Conservation (phyloP, 2,113 vertebrate species). For the Erythrolamprus reginae region DNA sequence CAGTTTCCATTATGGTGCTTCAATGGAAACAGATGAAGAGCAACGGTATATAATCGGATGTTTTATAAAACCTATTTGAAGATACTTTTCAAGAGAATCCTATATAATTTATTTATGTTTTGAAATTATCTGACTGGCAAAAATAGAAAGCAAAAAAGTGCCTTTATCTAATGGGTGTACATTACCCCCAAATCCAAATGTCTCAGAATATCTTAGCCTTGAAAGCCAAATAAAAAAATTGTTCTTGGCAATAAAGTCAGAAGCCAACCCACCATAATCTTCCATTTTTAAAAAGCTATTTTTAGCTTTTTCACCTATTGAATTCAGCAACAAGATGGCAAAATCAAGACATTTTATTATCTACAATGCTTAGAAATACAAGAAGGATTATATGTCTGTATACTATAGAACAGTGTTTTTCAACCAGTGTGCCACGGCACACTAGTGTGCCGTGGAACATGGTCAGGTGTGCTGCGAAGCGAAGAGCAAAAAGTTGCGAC, state of each 20-base stretch:
- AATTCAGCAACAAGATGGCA: background rate
- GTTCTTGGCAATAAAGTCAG: background rate
- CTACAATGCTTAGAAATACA: background rate
- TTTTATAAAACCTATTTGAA: slow-evolving; percentile 10
- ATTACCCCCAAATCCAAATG: background rate
- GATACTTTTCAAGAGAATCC: background rate
- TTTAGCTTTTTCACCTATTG: background rate
- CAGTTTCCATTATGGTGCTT: slow-evolving; percentile 65
- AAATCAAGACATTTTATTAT: background rate
- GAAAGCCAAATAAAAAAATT: background rate
- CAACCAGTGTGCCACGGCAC: no score
- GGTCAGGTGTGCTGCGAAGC: no score
- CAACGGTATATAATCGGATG: slow-evolving; percentile 55
- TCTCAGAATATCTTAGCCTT: background rate
- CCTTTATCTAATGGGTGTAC: background rate
- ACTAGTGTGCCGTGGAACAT: no score
- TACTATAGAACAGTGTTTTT: no score
- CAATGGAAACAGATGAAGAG: slow-evolving; percentile 38
- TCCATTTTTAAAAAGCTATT: background rate
- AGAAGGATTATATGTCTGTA: background rate
- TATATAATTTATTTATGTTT: background rate
- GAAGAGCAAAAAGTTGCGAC: no score
- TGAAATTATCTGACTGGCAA: background rate
- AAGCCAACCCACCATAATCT: background rate
- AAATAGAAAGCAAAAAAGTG: no score